Conservation (phyloP, 2,888 invertebrate genomes). For the Amitus sp. region DNA sequence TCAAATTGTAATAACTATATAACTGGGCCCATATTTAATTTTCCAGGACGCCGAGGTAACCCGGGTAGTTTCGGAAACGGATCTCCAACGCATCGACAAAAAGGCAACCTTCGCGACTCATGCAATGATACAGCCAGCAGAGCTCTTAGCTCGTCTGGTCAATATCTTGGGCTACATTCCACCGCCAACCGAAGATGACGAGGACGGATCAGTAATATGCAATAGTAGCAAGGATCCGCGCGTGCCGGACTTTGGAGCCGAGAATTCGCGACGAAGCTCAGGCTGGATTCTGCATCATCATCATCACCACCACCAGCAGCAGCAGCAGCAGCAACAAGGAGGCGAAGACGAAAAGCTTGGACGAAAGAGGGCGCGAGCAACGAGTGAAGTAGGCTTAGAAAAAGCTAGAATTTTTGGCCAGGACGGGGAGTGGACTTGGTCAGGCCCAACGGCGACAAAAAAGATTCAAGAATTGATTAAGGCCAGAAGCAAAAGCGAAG, state of each 20-base stretch:
- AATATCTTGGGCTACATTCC: slow-evolving; percentile 75
- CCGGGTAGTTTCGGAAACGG: slow-evolving; percentile 81
- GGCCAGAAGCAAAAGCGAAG: slow-evolving; percentile 43
- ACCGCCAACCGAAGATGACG: slow-evolving; percentile 52
- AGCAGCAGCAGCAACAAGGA: too few species aligned
- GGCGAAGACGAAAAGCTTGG: slow-evolving; percentile 64
- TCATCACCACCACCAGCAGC: too few species aligned
- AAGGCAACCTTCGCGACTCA: slow-evolving; percentile 79
- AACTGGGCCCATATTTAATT: too few species aligned
- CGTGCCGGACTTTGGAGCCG: slow-evolving; percentile 78
- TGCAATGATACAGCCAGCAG: slow-evolving; percentile 79
- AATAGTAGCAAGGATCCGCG: slow-evolving; percentile 57
- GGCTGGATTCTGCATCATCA: slow-evolving; percentile 72
- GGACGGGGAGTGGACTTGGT: slow-evolving; percentile 73
- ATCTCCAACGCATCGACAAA: slow-evolving; percentile 81
- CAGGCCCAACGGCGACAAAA: slow-evolving; percentile 72
- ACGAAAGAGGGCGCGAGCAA: slow-evolving; percentile 69
- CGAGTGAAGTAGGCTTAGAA: slow-evolving; percentile 70
- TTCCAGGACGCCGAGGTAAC: slow-evolving; percentile 62
- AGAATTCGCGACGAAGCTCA: slow-evolving; percentile 63
- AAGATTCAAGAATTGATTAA: slow-evolving; percentile 69
- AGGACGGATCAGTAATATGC: slow-evolving; percentile 25
- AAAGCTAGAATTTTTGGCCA: slow-evolving; percentile 59
- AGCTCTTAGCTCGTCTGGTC: slow-evolving; percentile 80
- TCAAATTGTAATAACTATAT: too few species aligned